A percentile compares a stretch with the other conserved stretches of the same genome.
Evolutionary conservation across 2,797 vertebrate genomes (phyloP).

Genomic region (Sphenopsis melanotis): DNA sequence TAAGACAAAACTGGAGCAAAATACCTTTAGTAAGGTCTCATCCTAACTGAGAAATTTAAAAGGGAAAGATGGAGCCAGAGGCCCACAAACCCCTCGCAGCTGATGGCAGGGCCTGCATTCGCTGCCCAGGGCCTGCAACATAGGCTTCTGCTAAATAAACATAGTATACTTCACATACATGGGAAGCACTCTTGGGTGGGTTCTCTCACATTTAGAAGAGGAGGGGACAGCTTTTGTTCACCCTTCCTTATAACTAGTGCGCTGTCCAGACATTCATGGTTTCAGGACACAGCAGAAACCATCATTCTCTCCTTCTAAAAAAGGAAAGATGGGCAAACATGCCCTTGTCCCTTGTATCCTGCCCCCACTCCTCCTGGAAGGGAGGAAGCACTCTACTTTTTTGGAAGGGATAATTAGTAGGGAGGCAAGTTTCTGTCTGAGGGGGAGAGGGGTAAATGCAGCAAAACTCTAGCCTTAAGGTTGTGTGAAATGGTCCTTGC

Average conservation of each 20-base stretch:
- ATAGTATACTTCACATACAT: background rate
- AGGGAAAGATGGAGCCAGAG: background rate
- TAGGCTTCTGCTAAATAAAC: background rate
- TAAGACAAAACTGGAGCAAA: background rate
- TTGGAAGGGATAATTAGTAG: background rate
- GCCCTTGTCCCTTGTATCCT: rapidly evolving
- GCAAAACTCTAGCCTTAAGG: background rate
- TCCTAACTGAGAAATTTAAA: background rate
- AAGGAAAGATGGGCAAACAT: background rate
- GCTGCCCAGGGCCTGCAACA: background rate
- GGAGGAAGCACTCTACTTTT: background rate
- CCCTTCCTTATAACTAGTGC: background rate
- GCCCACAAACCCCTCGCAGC: background rate
- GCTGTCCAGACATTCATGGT: background rate
- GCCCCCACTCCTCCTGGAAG: rapidly evolving
- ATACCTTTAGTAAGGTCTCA: background rate
- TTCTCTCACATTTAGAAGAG: background rate
- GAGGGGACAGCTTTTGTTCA: background rate
- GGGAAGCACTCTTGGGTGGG: background rate
- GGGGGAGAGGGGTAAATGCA: rapidly evolving
- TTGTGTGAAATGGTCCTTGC: background rate
- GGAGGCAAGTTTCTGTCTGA: background rate
- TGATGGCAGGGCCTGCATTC: background rate
- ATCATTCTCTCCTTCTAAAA: background rate
- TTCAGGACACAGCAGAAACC: background rate